Evolutionary conservation across 2,113 vertebrate genomes (phyloP).

Genomic region (Ictalurus punctatus): DNA sequence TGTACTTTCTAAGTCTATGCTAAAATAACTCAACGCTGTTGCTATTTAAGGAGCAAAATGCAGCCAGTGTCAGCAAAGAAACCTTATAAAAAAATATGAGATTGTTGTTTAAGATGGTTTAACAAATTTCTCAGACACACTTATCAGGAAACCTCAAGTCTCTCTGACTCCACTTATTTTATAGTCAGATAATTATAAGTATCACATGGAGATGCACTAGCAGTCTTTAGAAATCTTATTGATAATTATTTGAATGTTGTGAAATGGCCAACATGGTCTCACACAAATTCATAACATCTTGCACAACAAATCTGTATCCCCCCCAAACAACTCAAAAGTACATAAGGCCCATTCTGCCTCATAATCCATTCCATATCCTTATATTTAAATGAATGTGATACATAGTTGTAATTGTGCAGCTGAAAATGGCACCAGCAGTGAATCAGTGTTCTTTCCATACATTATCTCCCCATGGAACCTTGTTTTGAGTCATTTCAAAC

Average conservation of each 20-base stretch:
- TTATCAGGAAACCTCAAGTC: not conserved
- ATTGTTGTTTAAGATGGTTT: too few species aligned
- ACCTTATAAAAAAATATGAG: too few species aligned
- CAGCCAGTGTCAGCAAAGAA: too few species aligned
- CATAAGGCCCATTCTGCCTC: not conserved
- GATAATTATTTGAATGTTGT: not conserved
- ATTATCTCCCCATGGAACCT: not conserved
- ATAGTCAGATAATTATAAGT: not conserved
- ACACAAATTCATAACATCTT: not conserved
- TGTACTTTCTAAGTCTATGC: too few species aligned
- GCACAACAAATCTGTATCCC: not conserved
- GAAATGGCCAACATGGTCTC: not conserved
- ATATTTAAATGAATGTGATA: not conserved
- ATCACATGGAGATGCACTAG: not conserved
- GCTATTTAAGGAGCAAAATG: too few species aligned
- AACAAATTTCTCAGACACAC: too few species aligned
- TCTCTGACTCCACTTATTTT: not conserved
- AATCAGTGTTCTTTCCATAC: not conserved
- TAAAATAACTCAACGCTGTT: too few species aligned
- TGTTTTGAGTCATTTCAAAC: constrained; percentile 20
- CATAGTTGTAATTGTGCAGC: not conserved
- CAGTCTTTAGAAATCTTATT: not conserved
- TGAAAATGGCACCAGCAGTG: not conserved
- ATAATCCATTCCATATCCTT: not conserved
- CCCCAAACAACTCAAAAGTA: not conserved